Conservation (phyloP, 1,140 invertebrate species). For the Conopomorpha cramerella region DNA sequence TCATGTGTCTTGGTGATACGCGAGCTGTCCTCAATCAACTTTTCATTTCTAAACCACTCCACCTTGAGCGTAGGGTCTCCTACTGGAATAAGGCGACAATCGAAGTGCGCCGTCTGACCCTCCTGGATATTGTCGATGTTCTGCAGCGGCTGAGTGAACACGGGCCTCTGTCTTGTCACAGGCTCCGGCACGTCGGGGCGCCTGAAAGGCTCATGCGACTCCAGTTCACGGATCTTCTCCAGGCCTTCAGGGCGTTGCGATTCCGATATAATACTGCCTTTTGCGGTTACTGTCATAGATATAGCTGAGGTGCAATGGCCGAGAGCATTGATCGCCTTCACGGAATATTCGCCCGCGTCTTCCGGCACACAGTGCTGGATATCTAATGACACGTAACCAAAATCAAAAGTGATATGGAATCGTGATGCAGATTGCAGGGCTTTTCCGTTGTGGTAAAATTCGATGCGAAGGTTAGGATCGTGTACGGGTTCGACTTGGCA, state of each 20-base stretch:
- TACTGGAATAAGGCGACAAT: constrained; percentile 96
- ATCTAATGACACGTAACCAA: constrained; percentile 93
- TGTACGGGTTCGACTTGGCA: constrained; percentile 90
- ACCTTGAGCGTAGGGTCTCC: constrained; percentile 96
- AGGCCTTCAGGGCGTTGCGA: constrained; percentile 95
- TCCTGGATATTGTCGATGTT: constrained; percentile 90
- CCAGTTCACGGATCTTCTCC: constrained; percentile 91
- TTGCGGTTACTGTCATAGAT: constrained; percentile 79
- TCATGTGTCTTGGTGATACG: constrained; percentile 93
- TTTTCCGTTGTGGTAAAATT: constrained; percentile 91
- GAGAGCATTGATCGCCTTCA: constrained; percentile 84
- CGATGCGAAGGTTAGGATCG: constrained; percentile 86
- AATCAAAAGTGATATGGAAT: constrained; percentile 94
- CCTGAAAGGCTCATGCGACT: constrained; percentile 79
- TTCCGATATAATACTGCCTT: constrained; percentile 89
- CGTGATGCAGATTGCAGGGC: constrained; percentile 82
- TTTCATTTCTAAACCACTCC: constrained; percentile 97
- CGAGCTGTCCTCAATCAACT: constrained; percentile 90
- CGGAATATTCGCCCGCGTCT: constrained; percentile 93
- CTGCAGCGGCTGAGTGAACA: constrained; percentile 93
- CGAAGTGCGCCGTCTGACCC: constrained; percentile 93
- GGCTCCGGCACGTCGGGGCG: constrained; percentile 79
- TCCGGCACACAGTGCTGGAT: constrained; percentile 88
- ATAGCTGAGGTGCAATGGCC: constrained; percentile 86
- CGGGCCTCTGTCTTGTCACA: constrained; percentile 86